A percentile compares a stretch with the other conserved stretches of the same genome.
phyloP scores from a whole-genome alignment of 2,113 vertebrate genomes.

The Maccullochella peelii region DNA sequence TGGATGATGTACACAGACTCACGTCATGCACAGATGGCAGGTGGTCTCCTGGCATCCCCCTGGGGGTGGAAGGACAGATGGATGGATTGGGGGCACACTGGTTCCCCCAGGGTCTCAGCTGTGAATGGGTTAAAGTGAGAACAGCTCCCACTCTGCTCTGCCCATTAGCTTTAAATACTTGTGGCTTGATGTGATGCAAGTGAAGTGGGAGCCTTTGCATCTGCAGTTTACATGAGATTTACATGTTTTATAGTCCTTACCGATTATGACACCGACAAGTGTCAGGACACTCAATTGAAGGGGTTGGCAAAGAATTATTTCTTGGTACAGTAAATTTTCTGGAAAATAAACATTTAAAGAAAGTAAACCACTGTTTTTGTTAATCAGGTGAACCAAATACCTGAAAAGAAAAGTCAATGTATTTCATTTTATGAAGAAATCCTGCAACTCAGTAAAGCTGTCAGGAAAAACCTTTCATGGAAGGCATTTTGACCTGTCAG shows the following conservation, averaged over 20 bases:
- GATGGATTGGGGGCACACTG: too few relatives aligned
- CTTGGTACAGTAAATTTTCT: too few relatives aligned
- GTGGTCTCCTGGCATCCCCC: slow-evolving; percentile 48
- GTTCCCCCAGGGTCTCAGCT: slow-evolving; percentile 55
- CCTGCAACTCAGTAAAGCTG: not conserved
- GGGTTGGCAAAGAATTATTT: not conserved
- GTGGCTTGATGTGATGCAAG: slow-evolving; percentile 26
- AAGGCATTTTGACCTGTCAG: not conserved
- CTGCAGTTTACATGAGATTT: not conserved
- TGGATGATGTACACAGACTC: slow-evolving; percentile 7
- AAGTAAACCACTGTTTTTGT: not conserved
- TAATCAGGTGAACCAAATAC: not conserved
- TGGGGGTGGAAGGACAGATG: slow-evolving; percentile 9
- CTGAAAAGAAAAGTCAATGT: not conserved
- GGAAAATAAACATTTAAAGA: not conserved
- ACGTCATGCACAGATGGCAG: slow-evolving; percentile 54
- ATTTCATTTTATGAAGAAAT: not conserved
- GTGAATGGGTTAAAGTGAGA: slow-evolving; percentile 57
- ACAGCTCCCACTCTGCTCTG: slow-evolving; percentile 34
- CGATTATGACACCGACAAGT: not conserved
- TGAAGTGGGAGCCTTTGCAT: not conserved
- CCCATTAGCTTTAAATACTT: slow-evolving; percentile 71
- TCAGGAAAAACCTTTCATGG: not conserved
- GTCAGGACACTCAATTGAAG: not conserved
- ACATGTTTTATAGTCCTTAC: not conserved